Evolutionary conservation across 2,113 vertebrate species (phyloP), one percentile per base, ranked within the genome.

Genomic region (Laticauda colubrina): DNA sequence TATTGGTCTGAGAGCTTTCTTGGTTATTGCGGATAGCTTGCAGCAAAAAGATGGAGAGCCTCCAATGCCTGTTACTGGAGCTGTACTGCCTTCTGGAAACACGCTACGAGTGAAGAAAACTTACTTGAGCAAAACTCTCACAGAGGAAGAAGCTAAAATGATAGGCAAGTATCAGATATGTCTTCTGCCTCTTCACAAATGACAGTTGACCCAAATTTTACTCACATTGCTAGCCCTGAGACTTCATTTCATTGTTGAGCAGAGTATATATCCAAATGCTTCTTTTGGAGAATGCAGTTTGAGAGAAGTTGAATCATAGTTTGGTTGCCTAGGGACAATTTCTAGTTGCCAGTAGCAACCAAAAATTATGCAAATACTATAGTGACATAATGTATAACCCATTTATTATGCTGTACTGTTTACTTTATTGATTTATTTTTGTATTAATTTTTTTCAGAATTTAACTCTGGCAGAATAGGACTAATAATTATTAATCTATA

Each of bases 11-110:
- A 98, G 99, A 95, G 99, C 99, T 0, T 99, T 99, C 96, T 97
- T 99, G 97, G 99, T 99, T 87, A 99, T 99, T 95, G 99, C 99
- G 2, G 99, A 99, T 55, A 99, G 98, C 95, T 97, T 99, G 94
- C 99, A 99, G 94, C 99, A 99, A 95, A 99, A 99, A 95, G 99
- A 99, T 11, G 99, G 99, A 2, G 99, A 99, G 89, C 99, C 99
- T 4, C 99, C 99, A n/a, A 99, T 99, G 99, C 99, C 99, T 0
- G 99, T 99, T 94, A 99, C 99, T 0, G 99, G 99, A 92, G 99
- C 99, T 51, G 99, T 99, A 55, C 98, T 99, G 89, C 99, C 99
- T 8, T 99, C 99, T 59, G 99, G 99, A 96, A 99, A 99, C 97
- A 99, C 99, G 0, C 95, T 99, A 88, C 98, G 99, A 96, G 99